Conservation (phyloP, 1,140 invertebrate genomes). For the Bombyx mori region ASM3026992v2 NC_085129.1:9283001-9283500, state of each 20-base stretch:
- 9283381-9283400: constrained; percentile 30
- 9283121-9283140: constrained; percentile 36
- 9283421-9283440: background rate
- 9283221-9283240: constrained; percentile 39
- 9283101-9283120: constrained; percentile 27
- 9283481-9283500: constrained; percentile 18
- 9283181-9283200: constrained; percentile 53
- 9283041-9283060: constrained; percentile 37
- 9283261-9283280: constrained; percentile 37
- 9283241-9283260: constrained; percentile 61
- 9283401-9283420: constrained; percentile 9
- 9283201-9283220: constrained; percentile 40
- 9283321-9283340: constrained; percentile 55
- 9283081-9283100: constrained; percentile 37
- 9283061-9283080: constrained; percentile 25
- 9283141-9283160: constrained; percentile 50
- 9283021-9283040: constrained; percentile 44
- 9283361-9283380: constrained; percentile 42
- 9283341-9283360: constrained; percentile 47
- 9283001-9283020: constrained; percentile 42
- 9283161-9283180: constrained; percentile 57
- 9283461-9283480: constrained; percentile 26
- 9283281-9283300: constrained; percentile 55
- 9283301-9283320: constrained; percentile 41
- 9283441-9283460: constrained; percentile 1